Conservation (phyloP, 2,113 vertebrate species). For the Riparia riparia region DNA sequence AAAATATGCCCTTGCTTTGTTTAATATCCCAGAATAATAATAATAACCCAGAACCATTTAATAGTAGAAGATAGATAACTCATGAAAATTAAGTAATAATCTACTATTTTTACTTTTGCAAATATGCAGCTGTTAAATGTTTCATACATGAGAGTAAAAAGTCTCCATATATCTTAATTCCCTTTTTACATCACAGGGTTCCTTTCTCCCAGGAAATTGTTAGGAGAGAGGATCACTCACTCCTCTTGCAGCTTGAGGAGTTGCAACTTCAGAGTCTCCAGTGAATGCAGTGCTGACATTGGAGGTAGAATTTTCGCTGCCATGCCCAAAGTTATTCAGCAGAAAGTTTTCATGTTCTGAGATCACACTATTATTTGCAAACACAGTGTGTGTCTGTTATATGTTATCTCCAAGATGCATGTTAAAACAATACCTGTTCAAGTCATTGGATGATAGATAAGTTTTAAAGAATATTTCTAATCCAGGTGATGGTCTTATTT, state of each 20-base stretch:
- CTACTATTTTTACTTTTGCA: background rate
- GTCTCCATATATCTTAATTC: background rate
- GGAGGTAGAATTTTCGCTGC: background rate
- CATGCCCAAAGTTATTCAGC: background rate
- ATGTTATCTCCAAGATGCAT: background rate
- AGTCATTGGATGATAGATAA: background rate
- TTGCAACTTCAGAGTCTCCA: background rate
- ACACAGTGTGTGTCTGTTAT: background rate
- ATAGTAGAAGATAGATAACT: background rate
- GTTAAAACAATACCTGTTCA: background rate
- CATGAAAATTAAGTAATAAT: background rate
- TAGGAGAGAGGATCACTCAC: background rate
- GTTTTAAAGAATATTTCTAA: background rate
- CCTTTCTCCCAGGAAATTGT: background rate
- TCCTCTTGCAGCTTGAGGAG: accelerated
- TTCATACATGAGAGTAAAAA: background rate
- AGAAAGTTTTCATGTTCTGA: background rate
- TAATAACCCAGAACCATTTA: background rate
- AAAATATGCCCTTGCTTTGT: background rate
- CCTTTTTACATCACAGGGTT: background rate
- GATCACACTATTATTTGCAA: background rate
- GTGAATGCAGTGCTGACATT: background rate
- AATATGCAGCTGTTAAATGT: background rate
- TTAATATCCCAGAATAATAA: background rate
- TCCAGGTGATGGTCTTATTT: background rate